Percentiles rank a stretch among this genome's conserved stretches.
These are phyloP conservation scores for Keiferia lycopersicella DNA, from an alignment of 2,888 invertebrate species.

Conservation along the genomic window DNA sequence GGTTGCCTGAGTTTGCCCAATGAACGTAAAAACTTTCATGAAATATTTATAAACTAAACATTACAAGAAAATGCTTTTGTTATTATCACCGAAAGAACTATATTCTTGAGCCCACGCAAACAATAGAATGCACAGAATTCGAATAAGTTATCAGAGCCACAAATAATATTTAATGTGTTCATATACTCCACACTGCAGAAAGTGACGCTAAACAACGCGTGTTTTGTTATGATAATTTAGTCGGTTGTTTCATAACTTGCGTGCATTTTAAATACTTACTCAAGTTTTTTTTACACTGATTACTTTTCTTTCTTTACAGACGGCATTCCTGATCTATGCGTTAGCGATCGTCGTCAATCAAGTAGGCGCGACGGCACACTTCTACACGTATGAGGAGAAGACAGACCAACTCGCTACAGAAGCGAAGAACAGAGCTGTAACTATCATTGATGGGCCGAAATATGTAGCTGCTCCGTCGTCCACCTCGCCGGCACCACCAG, in stretches of 20 bases:
- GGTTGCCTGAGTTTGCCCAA: background rate
- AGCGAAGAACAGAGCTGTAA: conserved; percentile 58
- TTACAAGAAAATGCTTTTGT: conserved; percentile 2
- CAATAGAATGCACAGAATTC: background rate
- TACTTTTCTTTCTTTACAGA: conserved; percentile 55
- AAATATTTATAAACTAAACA: conserved; percentile 29
- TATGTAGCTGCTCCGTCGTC: conserved; percentile 50
- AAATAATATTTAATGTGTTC: background rate
- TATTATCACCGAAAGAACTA: background rate
- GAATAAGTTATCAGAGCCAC: background rate
- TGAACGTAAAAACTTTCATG: conserved; percentile 21
- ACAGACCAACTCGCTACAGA: conserved; percentile 69
- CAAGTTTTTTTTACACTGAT: conserved; percentile 26
- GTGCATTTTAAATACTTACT: conserved; percentile 23
- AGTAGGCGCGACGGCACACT: conserved; percentile 58
- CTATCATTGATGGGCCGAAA: conserved; percentile 59
- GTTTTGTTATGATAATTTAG: conserved; percentile 1
- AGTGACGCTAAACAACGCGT: background rate
- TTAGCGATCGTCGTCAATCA: conserved; percentile 72
- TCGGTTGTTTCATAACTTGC: conserved; percentile 2
- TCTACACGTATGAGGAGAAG: conserved; percentile 45
- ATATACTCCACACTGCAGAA: background rate
- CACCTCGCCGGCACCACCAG: conserved; percentile 35
- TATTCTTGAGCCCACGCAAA: background rate
- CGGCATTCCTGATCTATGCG: conserved; percentile 74